Conservation (phyloP, 1,140 invertebrate genomes). For the Musca domestica region DNA sequence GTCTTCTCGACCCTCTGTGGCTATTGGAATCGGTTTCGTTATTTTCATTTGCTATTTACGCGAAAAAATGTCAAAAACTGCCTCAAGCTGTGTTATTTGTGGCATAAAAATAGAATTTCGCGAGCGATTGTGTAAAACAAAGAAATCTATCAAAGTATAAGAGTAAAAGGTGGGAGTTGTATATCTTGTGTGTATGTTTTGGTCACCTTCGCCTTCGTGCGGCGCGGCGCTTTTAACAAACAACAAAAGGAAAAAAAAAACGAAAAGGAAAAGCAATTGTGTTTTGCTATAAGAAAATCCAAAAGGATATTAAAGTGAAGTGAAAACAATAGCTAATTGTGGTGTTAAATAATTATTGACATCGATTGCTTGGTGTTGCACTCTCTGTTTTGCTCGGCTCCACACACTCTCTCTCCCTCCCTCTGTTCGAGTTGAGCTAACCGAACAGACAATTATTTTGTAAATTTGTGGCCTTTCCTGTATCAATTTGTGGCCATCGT, state of each 20-base stretch:
- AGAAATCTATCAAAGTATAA: constrained; percentile 21
- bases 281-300: neutral
- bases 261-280: neutral
- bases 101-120: constrained; percentile 17
- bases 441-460: neutral
- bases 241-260: neutral
- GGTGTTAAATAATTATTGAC: no score
- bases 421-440: neutral
- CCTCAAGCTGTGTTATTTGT: constrained; percentile 14
- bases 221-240: neutral
- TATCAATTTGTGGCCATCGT: constrained; percentile 40
- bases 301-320: neutral
- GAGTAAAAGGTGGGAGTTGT: constrained; percentile 5
- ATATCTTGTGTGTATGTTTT: neutral
- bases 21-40: no score
- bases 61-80: neutral
- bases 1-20: no score
- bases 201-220: neutral
- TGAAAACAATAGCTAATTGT: no score
- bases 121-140: constrained; percentile 18
- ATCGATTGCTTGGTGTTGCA: no score
- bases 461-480: no score
- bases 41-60: no score
- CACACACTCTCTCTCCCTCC: neutral
- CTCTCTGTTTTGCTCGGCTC: no score